Evolutionary conservation across 92 coral and sea anemone species (phyloP).

Genomic region (Meandrina meandrites): DNA sequence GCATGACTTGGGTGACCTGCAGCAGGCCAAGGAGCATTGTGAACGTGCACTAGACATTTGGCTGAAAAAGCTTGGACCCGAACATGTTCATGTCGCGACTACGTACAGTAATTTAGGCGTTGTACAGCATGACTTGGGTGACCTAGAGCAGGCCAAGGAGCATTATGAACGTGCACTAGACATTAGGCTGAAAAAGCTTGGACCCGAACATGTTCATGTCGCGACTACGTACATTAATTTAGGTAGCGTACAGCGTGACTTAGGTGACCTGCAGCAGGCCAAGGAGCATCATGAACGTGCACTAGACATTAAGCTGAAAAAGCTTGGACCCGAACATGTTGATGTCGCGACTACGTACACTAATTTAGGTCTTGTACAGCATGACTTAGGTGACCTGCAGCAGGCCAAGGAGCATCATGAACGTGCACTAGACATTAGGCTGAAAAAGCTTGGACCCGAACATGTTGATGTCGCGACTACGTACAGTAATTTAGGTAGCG

Average conservation of each 20-base stretch:
- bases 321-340: background rate
- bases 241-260: background rate
- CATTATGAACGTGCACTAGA: background rate
- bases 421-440: background rate
- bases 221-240: background rate
- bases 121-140: background rate
- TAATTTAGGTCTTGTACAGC: background rate
- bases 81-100: background rate
- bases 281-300: background rate
- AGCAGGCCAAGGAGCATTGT: too few relatives aligned
- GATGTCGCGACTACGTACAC: background rate
- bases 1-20: background rate
- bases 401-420: background rate
- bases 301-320: background rate
- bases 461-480: background rate
- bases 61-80: background rate
- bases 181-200: background rate
- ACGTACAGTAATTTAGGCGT: background rate
- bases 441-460: background rate
- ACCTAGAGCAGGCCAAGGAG: conserved; percentile 19
- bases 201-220: background rate
- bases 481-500: background rate
- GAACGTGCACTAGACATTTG: background rate
- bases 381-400: background rate
- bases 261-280: background rate